phyloP scores from a whole-genome alignment of 2,797 vertebrate genomes.

The Cynopterus sphinx region DNA sequence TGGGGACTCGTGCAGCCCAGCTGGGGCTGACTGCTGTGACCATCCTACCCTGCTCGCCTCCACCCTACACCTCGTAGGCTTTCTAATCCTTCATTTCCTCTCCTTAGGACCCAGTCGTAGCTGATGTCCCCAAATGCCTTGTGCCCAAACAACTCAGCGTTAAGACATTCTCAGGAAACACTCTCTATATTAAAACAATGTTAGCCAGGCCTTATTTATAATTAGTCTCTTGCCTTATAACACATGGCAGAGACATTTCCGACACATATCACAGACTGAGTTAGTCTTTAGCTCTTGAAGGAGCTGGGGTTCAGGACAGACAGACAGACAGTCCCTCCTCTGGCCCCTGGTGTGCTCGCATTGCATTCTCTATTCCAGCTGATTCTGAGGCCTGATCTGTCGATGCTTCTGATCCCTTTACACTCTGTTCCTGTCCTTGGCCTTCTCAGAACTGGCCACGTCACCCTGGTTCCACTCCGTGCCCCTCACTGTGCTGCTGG shows the following conservation, averaged over 20 bases:
- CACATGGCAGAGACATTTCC: too few species aligned
- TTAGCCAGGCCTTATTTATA: background rate
- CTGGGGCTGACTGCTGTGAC: background rate
- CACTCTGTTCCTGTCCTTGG: background rate
- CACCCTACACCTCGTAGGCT: fast-evolving
- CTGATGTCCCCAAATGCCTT: background rate
- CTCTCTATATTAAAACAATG: background rate
- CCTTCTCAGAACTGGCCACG: fast-evolving
- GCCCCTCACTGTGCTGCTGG: fast-evolving
- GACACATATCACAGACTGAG: background rate
- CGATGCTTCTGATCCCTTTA: background rate
- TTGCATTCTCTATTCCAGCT: too few species aligned
- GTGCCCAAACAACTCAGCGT: background rate
- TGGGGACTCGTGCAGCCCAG: fast-evolving
- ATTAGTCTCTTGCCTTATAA: background rate
- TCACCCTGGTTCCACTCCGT: background rate
- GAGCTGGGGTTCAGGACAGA: background rate
- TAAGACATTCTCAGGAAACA: background rate
- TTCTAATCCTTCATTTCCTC: background rate
- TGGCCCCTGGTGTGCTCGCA: background rate
- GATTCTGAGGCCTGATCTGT: background rate
- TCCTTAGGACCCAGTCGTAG: background rate
- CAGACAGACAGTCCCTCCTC: background rate
- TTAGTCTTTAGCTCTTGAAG: background rate
- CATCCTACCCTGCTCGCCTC: background rate